Evolutionary conservation across 1,140 invertebrate species (phyloP).

Genomic region (Thalassaphorura encarpata): DNA sequence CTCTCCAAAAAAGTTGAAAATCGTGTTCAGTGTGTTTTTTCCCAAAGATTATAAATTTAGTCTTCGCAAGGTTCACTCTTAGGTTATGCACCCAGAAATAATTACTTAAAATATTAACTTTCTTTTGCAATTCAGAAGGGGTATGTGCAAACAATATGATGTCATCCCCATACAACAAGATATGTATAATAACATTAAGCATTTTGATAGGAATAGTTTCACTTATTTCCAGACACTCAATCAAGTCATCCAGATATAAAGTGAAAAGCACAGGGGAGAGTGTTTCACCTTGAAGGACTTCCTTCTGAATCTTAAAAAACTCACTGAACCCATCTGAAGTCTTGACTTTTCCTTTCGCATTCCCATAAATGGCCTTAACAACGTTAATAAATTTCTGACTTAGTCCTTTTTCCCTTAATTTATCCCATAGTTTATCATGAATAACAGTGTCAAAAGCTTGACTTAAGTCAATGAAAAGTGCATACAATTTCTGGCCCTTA

Average conservation of each 20-base stretch:
- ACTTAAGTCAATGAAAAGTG: slow-evolving; percentile 16
- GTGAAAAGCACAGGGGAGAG: slow-evolving; percentile 11
- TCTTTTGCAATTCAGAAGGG: slow-evolving; percentile 5
- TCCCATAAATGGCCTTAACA: slow-evolving; percentile 6
- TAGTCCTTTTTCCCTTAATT: slow-evolving; percentile 4
- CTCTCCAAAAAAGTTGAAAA: slow-evolving; percentile 3
- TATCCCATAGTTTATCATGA: slow-evolving; percentile 12
- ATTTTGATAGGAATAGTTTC: not conserved
- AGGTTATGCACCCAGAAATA: slow-evolving; percentile 10
- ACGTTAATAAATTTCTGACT: slow-evolving; percentile 5
- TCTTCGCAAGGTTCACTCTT: slow-evolving; percentile 12
- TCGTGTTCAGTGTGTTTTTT: not conserved
- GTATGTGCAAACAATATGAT: slow-evolving; percentile 1
- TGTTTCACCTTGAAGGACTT: slow-evolving; percentile 21
- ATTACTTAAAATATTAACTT: not conserved
- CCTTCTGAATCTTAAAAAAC: slow-evolving; percentile 2
- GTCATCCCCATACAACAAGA: slow-evolving; percentile 22
- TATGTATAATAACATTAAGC: not conserved
- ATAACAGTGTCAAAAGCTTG: slow-evolving; percentile 17
- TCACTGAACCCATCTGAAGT: not conserved
- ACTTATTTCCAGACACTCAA: not conserved
- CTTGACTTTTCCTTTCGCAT: not conserved
- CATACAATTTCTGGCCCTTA: slow-evolving; percentile 4
- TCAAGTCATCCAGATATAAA: slow-evolving; percentile 10
- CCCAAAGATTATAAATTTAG: slow-evolving; percentile 11